phyloP scores from a whole-genome alignment of 2,888 invertebrate species.

The Drosophila prolongata region DNA sequence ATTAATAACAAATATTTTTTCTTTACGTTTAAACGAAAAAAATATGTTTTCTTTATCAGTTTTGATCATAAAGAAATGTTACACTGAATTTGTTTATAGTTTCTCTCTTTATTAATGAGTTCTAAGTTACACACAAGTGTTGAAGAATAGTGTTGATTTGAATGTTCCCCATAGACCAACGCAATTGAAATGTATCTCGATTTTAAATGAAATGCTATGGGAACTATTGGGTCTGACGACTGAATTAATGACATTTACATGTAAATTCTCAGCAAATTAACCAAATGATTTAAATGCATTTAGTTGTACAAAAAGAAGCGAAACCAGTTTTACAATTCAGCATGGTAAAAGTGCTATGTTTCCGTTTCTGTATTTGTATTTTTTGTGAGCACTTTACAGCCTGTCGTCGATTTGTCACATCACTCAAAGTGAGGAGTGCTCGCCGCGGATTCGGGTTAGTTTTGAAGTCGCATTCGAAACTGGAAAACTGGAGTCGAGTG shows the following conservation, averaged over 20 bases:
- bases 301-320: slow-evolving; percentile 43
- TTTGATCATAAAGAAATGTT: no score
- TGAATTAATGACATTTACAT: slow-evolving; percentile 68
- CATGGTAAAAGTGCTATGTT: slow-evolving; percentile 10
- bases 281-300: slow-evolving; percentile 69
- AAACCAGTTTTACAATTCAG: slow-evolving; percentile 67
- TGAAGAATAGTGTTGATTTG: not conserved
- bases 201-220: slow-evolving; percentile 17
- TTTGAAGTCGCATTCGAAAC: slow-evolving; percentile 6
- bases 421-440: slow-evolving; percentile 63
- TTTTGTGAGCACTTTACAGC: slow-evolving; percentile 60
- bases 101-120: no score
- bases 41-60: no score
- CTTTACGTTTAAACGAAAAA: no score
- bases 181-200: not conserved
- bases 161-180: not conserved
- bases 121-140: no score
- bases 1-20: no score
- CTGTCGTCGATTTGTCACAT: slow-evolving; percentile 72
- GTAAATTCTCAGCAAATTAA: slow-evolving; percentile 61
- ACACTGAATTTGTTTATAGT: no score
- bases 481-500: slow-evolving; percentile 38
- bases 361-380: slow-evolving; percentile 14
- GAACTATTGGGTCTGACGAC: slow-evolving; percentile 25
- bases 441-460: slow-evolving; percentile 26